A percentile compares a stretch with the other conserved stretches of the same genome.
phyloP scores from a whole-genome alignment of 2,113 vertebrate species.

The Hydropotes inermis region DNA sequence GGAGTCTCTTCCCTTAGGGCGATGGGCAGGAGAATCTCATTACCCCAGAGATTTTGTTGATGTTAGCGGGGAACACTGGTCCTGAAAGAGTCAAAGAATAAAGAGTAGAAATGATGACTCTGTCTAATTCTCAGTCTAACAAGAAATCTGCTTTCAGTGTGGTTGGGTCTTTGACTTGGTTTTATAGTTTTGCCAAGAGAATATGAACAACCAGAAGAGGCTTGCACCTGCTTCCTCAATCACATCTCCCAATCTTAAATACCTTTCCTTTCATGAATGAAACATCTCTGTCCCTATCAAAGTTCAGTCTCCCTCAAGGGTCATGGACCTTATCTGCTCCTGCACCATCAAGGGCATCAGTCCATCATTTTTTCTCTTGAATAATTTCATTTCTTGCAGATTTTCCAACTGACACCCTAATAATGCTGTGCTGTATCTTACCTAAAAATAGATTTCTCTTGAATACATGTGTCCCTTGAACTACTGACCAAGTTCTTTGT shows the following conservation, averaged over 20 bases:
- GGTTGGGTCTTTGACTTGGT: not conserved
- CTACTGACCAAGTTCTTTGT: not conserved
- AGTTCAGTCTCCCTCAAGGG: not conserved
- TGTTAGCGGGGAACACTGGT: not conserved
- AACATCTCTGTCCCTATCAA: not conserved
- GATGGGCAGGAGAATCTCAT: not conserved
- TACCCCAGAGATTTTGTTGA: not conserved
- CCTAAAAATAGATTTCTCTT: not conserved
- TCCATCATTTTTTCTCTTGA: not conserved
- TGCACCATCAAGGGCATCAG: not conserved
- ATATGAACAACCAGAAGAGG: not conserved
- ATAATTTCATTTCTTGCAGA: not conserved
- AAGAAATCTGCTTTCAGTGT: not conserved
- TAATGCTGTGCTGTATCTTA: not conserved
- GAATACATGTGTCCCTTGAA: not conserved
- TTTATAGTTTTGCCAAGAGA: not conserved
- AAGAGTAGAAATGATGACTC: not conserved
- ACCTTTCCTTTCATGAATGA: not conserved
- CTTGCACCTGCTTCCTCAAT: not conserved
- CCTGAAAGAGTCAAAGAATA: not conserved
- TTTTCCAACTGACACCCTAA: not conserved
- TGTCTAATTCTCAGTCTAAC: not conserved
- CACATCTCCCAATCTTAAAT: not conserved
- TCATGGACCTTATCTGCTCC: not conserved
- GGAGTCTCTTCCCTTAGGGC: accelerated